phyloP scores from a whole-genome alignment of 2,888 invertebrate species.

The Ornithoptera priamus region DNA sequence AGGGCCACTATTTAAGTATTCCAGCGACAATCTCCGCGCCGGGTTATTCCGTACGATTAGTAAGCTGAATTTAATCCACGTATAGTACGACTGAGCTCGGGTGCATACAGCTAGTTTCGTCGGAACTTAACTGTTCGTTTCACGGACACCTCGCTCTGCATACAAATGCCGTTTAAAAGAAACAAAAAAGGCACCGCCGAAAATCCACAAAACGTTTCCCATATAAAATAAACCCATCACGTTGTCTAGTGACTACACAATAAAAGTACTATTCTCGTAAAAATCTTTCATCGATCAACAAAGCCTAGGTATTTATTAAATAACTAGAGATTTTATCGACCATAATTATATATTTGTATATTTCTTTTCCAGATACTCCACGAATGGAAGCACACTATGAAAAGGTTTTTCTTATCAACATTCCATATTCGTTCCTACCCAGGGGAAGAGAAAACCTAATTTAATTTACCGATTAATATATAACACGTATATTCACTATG shows the following conservation, averaged over 20 bases:
- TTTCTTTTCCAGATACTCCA: background rate
- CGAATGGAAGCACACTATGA: background rate
- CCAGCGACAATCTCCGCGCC: slow-evolving; percentile 11
- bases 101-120: slow-evolving; percentile 58
- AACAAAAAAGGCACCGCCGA: slow-evolving; percentile 43
- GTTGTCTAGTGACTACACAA: slow-evolving; percentile 37
- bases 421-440: slow-evolving; percentile 4
- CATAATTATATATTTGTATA: no score
- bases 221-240: slow-evolving; percentile 38
- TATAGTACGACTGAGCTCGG: slow-evolving; percentile 35
- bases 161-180: slow-evolving; percentile 58
- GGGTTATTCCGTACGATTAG: slow-evolving; percentile 28
- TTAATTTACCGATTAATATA: no score
- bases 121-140: slow-evolving; percentile 60
- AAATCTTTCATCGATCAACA: no score
- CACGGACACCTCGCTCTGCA: slow-evolving; percentile 43
- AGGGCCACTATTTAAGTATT: slow-evolving; percentile 20
- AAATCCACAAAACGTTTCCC: slow-evolving; percentile 45
- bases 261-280: background rate
- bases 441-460: no score
- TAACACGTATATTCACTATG: no score
- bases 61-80: slow-evolving; percentile 42
- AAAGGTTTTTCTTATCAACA: no score
- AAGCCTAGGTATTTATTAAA: no score
- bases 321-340: no score